Evolutionary conservation across 2,113 vertebrate genomes (phyloP).

Genomic region (Balaeniceps rex): DNA sequence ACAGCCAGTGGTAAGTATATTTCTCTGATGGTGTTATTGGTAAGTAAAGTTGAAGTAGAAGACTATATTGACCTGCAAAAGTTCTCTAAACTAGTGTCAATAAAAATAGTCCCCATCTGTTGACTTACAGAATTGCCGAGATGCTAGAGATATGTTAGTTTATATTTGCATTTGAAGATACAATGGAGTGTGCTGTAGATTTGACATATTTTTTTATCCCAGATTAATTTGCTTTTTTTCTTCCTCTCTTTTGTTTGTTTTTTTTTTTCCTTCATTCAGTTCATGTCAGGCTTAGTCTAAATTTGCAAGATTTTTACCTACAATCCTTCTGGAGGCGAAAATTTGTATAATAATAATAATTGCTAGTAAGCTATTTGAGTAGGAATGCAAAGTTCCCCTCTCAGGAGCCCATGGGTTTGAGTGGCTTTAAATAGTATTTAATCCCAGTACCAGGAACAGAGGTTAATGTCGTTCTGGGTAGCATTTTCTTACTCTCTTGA

Average conservation of each 20-base stretch:
- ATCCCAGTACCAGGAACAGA: background rate
- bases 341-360: background rate
- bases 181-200: background rate
- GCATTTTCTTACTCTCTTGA: background rate
- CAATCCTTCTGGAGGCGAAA: background rate
- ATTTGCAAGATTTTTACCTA: background rate
- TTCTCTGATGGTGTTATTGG: background rate
- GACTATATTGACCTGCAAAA: background rate
- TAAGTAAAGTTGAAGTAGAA: background rate
- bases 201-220: background rate
- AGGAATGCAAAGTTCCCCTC: background rate
- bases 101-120: background rate
- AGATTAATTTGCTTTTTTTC: background rate
- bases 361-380: background rate
- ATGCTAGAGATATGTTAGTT: background rate
- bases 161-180: background rate
- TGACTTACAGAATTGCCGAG: background rate
- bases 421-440: background rate
- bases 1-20: constrained; percentile 90
- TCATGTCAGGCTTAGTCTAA: background rate
- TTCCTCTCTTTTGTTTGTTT: no score
- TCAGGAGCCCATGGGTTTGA: background rate
- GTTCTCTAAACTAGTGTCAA: background rate
- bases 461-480: background rate
- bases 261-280: background rate